These are phyloP conservation scores for Caenorhabditis sp. DNA, from an alignment of 2,888 invertebrate species.

Conservation along the genomic window DNA sequence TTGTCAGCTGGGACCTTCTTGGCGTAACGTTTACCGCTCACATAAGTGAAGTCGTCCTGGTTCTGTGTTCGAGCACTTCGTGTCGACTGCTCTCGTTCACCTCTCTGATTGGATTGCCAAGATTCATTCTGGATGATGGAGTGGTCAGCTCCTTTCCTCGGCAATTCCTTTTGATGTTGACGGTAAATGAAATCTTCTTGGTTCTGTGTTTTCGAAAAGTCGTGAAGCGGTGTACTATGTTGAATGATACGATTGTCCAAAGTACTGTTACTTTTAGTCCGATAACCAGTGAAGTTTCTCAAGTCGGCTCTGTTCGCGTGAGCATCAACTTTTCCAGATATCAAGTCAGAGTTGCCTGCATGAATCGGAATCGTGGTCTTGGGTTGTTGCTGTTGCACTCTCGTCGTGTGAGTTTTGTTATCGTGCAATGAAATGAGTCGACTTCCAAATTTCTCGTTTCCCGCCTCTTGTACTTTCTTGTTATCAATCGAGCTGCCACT, in stretches of 20 bases:
- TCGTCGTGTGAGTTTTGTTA: background rate
- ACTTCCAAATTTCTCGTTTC: background rate
- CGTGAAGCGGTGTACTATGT: slow-evolving; percentile 16
- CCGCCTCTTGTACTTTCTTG: slow-evolving; percentile 1
- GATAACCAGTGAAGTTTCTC: background rate
- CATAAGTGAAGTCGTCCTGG: slow-evolving; percentile 10
- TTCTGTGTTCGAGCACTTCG: background rate
- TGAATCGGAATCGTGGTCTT: background rate
- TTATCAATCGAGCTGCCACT: slow-evolving; percentile 29
- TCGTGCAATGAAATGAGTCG: background rate
- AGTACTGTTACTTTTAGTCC: slow-evolving; percentile 12
- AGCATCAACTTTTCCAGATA: background rate
- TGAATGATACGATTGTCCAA: slow-evolving; percentile 67
- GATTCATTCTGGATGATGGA: background rate
- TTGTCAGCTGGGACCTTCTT: slow-evolving; percentile 17
- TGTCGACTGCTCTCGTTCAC: too few species aligned
- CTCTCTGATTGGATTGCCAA: background rate
- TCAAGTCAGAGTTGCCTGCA: background rate
- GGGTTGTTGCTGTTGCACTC: background rate
- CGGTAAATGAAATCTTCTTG: slow-evolving; percentile 42
- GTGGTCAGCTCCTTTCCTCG: slow-evolving; percentile 63
- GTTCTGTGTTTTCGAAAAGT: slow-evolving; percentile 23
- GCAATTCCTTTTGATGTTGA: background rate
- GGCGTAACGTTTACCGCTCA: slow-evolving; percentile 20
- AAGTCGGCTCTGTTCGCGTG: background rate